Conservation (phyloP, 2,797 vertebrate species). For the Chiroxiphia lanceolata region DNA sequence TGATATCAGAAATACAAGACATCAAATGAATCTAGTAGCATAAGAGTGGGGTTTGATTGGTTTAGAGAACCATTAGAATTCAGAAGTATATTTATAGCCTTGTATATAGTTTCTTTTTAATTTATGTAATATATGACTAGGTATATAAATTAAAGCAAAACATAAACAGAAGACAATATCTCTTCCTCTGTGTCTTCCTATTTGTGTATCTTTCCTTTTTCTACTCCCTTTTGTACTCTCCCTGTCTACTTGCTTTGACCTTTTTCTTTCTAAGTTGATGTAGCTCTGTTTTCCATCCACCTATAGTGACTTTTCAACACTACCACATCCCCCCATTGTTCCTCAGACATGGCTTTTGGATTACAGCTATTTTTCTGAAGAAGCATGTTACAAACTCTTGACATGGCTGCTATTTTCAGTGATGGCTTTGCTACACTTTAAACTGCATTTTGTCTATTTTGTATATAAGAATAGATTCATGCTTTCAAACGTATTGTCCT, state of each 20-base stretch:
- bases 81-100: slow-evolving; percentile 51
- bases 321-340: neutral
- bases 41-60: neutral
- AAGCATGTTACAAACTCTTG: neutral
- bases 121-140: slow-evolving; percentile 55
- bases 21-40: slow-evolving; percentile 5
- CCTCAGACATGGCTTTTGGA: slow-evolving; percentile 3
- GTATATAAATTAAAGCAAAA: slow-evolving; percentile 69
- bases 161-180: slow-evolving; percentile 10
- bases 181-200: neutral
- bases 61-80: slow-evolving; percentile 23
- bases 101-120: slow-evolving; percentile 53
- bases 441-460: slow-evolving; percentile 1
- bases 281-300: slow-evolving; percentile 36
- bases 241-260: slow-evolving; percentile 4
- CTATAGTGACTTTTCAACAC: slow-evolving; percentile 13
- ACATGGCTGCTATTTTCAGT: slow-evolving; percentile 13
- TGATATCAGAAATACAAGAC: slow-evolving; percentile 38
- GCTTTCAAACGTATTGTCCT: neutral
- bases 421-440: neutral
- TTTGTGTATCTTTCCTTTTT: neutral
- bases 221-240: neutral
- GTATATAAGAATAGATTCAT: neutral
- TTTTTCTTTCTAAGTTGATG: slow-evolving; percentile 39
- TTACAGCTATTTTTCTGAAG: neutral